A percentile compares a stretch with the other conserved stretches of the same genome.
Evolutionary conservation across 2,888 invertebrate species (phyloP).

Genomic region (Osmoderma eremita): DNA sequence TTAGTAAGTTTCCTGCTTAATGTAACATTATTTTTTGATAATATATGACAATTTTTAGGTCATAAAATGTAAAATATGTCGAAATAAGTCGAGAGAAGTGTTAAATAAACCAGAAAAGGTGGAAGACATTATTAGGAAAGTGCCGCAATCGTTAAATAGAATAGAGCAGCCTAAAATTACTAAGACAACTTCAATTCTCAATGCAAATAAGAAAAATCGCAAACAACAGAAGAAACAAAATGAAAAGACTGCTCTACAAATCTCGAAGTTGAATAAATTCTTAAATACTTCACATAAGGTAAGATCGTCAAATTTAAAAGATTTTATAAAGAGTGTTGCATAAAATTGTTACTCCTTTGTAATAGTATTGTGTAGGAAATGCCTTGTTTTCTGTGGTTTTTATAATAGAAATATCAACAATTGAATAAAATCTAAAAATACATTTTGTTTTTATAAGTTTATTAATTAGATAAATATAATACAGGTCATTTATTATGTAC

Average conservation of each 20-base stretch:
- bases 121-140: neutral
- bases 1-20: slow-evolving; percentile 41
- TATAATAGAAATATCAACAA: too few species aligned
- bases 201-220: slow-evolving; percentile 1
- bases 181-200: neutral
- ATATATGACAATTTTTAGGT: slow-evolving; percentile 24
- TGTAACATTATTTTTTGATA: neutral
- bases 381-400: too few species aligned
- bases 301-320: slow-evolving; percentile 29
- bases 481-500: too few species aligned
- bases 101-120: neutral
- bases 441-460: slow-evolving; percentile 1
- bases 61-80: slow-evolving; percentile 35
- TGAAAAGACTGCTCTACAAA: slow-evolving; percentile 2
- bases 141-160: neutral
- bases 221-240: slow-evolving; percentile 3
- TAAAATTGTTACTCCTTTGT: neutral
- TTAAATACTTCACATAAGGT: slow-evolving; percentile 16
- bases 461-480: slow-evolving; percentile 10
- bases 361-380: too few species aligned
- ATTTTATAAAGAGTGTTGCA: slow-evolving; percentile 39
- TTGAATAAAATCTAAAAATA: too few species aligned
- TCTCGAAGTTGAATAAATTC: slow-evolving; percentile 30
- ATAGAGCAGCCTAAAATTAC: slow-evolving; percentile 1
- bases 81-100: slow-evolving; percentile 2